A percentile compares a stretch with the other conserved stretches of the same genome.
Conservation (phyloP, 2,113 vertebrate genomes). For the Podilymbus podiceps region DNA sequence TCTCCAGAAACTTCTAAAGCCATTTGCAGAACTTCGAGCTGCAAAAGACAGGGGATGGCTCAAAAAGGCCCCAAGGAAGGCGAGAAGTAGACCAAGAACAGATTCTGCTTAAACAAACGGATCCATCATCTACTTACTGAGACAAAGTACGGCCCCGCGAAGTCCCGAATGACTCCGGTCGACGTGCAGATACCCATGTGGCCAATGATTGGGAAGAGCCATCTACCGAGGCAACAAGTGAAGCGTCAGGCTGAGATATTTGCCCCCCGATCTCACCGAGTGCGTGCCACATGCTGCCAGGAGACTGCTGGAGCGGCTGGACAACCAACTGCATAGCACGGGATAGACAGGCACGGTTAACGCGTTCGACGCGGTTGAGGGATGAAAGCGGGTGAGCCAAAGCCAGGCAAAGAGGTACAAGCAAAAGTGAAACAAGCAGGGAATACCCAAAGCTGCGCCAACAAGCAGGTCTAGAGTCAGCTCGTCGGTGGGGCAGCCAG, state of each 20-base stretch:
- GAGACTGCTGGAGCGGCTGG: not conserved
- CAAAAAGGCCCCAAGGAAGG: not conserved
- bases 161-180: constrained; percentile 90
- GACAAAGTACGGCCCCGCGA: constrained; percentile 94
- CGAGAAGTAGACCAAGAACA: not conserved
- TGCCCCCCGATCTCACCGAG: rapidly evolving
- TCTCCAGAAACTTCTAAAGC: not conserved
- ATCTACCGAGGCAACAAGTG: constrained; percentile 65
- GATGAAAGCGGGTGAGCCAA: not conserved
- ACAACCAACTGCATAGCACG: not conserved
- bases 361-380: rapidly evolving
- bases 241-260: not conserved
- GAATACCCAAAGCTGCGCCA: not conserved
- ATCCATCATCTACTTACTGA: constrained; percentile 79
- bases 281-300: not conserved
- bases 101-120: not conserved
- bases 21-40: not conserved
- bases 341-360: not conserved
- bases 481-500: not conserved
- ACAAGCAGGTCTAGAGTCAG: not conserved
- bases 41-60: not conserved
- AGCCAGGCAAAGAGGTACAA: not conserved
- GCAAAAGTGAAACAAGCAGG: rapidly evolving
- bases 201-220: constrained; percentile 94
- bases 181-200: constrained; percentile 99